These are phyloP conservation scores for Cheilosia scutellata DNA, from an alignment of 2,888 invertebrate genomes.

Conservation along the genomic window DNA sequence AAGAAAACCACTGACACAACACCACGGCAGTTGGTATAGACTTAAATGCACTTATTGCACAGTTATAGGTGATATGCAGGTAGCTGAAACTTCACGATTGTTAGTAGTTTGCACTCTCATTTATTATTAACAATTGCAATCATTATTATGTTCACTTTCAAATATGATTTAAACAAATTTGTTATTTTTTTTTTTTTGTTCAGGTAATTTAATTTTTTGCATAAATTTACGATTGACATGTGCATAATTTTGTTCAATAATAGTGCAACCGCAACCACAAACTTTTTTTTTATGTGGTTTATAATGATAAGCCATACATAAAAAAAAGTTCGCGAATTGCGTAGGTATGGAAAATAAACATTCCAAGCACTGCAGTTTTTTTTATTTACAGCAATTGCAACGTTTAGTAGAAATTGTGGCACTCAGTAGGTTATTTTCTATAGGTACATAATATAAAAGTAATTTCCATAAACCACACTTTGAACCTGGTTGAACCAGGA, in stretches of 20 bases:
- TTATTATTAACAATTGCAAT: slow-evolving; percentile 16
- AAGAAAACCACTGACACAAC: slow-evolving; percentile 37
- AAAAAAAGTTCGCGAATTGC: background rate
- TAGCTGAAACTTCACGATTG: no score
- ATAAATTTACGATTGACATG: no score
- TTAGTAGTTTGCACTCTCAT: background rate
- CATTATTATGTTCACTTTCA: slow-evolving; percentile 6
- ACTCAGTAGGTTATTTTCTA: no score
- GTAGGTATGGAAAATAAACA: slow-evolving; percentile 1
- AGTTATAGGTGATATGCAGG: background rate
- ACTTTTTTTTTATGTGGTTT: background rate
- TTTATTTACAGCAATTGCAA: background rate
- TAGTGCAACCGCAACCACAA: slow-evolving; percentile 32
- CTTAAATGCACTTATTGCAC: background rate
- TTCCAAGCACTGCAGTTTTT: background rate
- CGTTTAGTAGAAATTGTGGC: no score
- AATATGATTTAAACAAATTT: slow-evolving; percentile 15
- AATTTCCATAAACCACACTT: no score
- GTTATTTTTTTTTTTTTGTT: no score
- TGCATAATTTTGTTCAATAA: slow-evolving; percentile 7
- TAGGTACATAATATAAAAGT: no score
- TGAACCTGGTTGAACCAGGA: no score
- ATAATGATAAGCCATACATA: background rate
- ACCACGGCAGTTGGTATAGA: slow-evolving; percentile 21
- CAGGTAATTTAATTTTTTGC: no score